Percentiles rank a stretch among this genome's conserved stretches.
Conservation (phyloP, 2,113 vertebrate genomes). For the Polypterus bichir region DNA sequence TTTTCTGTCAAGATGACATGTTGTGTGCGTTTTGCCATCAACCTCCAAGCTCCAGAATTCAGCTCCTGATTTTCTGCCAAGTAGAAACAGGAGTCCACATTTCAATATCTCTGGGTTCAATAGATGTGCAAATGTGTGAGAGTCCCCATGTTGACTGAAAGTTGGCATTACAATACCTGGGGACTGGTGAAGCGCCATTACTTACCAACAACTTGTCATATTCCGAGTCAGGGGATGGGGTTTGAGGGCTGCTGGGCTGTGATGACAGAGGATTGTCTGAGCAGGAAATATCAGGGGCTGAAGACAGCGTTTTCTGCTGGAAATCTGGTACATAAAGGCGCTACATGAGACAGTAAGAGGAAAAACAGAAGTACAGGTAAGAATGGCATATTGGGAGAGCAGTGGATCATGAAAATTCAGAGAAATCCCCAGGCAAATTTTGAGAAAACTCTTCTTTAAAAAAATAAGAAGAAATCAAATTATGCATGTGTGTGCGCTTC, state of each 20-base stretch:
- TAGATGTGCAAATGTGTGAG: too few relatives aligned
- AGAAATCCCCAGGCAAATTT: neutral
- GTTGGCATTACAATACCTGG: too few relatives aligned
- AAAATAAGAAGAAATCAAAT: too few relatives aligned
- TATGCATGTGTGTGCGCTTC: too few relatives aligned
- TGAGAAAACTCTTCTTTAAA: neutral
- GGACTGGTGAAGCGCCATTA: neutral
- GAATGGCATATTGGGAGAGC: too few relatives aligned
- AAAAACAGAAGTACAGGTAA: constrained; percentile 6
- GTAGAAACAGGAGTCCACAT: too few relatives aligned
- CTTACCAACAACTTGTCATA: constrained; percentile 62
- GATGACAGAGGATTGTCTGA: constrained; percentile 10
- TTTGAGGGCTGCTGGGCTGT: constrained; percentile 28
- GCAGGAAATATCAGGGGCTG: neutral
- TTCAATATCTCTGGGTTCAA: too few relatives aligned
- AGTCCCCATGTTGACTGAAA: too few relatives aligned
- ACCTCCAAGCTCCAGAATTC: too few relatives aligned
- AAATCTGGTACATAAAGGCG: constrained; percentile 25
- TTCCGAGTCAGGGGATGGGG: constrained; percentile 53
- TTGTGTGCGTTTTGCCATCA: too few relatives aligned
- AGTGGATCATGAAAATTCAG: neutral
- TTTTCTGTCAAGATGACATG: too few relatives aligned
- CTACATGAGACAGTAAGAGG: constrained; percentile 32
- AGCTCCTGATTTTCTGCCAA: too few relatives aligned
- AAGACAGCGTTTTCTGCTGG: constrained; percentile 1